Evolutionary conservation across 2,113 vertebrate species (phyloP).

Genomic region (Cacatua alba): DNA sequence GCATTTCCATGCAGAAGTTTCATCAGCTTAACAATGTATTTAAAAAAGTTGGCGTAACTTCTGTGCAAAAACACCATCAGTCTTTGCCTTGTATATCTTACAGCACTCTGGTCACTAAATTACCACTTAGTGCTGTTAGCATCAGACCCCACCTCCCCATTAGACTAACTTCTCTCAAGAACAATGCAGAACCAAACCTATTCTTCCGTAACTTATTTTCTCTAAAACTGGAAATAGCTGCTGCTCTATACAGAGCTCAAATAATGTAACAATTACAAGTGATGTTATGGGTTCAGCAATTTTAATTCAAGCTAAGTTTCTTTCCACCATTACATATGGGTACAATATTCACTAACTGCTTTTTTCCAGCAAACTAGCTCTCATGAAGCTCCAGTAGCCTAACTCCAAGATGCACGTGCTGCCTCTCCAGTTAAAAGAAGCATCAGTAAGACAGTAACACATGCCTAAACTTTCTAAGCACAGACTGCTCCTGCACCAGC

Average conservation of each 20-base stretch:
- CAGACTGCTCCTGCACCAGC: neutral
- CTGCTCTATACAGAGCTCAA: neutral
- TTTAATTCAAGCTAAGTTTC: neutral
- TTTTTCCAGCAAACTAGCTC: neutral
- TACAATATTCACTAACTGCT: neutral
- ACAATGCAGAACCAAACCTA: neutral
- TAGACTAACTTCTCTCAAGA: neutral
- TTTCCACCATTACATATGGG: neutral
- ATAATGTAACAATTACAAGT: neutral
- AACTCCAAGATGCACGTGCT: neutral
- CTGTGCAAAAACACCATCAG: slow-evolving; percentile 15
- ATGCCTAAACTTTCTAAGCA: neutral
- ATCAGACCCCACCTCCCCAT: neutral
- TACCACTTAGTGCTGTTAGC: neutral
- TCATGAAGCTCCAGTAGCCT: neutral
- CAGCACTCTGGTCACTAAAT: neutral
- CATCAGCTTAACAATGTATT: slow-evolving; percentile 15
- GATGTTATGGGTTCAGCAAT: neutral
- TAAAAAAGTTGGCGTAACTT: slow-evolving; percentile 8
- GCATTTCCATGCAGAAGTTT: neutral
- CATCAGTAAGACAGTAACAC: neutral
- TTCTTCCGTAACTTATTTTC: neutral
- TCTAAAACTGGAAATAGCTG: neutral
- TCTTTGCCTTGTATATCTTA: neutral
- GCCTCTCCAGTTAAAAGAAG: neutral